Evolutionary conservation across 2,888 invertebrate species (phyloP), one percentile per base, ranked within the genome.

Genomic region (Nowickia ferox): DNA sequence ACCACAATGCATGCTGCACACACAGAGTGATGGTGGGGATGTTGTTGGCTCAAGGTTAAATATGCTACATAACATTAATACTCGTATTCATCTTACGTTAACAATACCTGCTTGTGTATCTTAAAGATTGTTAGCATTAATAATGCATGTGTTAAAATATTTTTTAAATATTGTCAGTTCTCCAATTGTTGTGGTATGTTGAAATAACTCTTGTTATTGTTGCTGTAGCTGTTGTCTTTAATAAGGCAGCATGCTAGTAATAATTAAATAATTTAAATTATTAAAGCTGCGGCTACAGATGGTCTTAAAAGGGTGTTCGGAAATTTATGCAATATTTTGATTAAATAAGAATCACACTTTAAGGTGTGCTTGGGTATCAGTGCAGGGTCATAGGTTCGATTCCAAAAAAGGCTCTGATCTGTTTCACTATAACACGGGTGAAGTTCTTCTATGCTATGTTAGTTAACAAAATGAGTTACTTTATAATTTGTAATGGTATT

Each of bases 41-140:
- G 61, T 53, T 53, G 63, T 51, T 75, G 17, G 46, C 55, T 68
- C 78, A 78, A 69, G 78, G 78, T 78, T 69, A 61, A 59, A 59
- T 30, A 30, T 69, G 22, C 53, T 51, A 63, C 22, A 51, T n/a
- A 63, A 19, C 48, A 40, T 63, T 61, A 61, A 22, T 42, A 42
- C n/a, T n/a, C n/a, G n/a, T n/a, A 61, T 30, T 40, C 75, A 53
- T 53, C 61, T 42, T 63, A 74, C 40, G 42, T 10, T 53, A 5
- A 61, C 11, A 48, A 48, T 59, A 61, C 19, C 13, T 19, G 48
- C 15, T 30, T 46, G 68, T 46, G 68, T 42, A 68, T 69, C n/a
- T 77, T 15, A 9, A 68, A 68, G 57, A 59, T 46, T 8, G 53
- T 79, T 53, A 59, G 51, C 30, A 6, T 30, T 30, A 30, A 30